Conservation (phyloP, 2,797 vertebrate genomes). For the Lepus townsendii region DNA sequence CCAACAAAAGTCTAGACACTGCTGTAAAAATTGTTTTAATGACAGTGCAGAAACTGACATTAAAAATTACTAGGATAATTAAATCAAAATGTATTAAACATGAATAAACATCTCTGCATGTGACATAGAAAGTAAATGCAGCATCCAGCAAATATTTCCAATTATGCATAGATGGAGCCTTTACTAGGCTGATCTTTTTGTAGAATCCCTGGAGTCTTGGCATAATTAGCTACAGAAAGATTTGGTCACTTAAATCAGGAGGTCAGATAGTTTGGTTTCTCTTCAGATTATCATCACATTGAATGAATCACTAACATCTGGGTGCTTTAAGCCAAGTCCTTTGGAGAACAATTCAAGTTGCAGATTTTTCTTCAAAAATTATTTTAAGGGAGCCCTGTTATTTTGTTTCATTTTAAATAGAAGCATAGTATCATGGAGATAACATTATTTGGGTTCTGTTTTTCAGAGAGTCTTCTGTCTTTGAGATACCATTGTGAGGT, state of each 20-base stretch:
- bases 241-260: conserved; percentile 1
- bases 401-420: conserved; percentile 63
- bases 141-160: neutral
- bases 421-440: conserved; percentile 57
- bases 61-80: conserved; percentile 69
- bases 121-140: conserved; percentile 27
- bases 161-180: conserved; percentile 6
- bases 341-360: conserved; percentile 70
- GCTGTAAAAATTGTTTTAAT: conserved; percentile 40
- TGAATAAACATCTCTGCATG: neutral
- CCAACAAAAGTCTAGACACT: conserved; percentile 62
- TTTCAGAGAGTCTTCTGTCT: conserved; percentile 9
- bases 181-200: conserved; percentile 44
- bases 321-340: conserved; percentile 50
- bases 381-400: conserved; percentile 50
- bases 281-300: neutral
- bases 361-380: conserved; percentile 67
- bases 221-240: conserved; percentile 55
- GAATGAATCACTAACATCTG: conserved; percentile 72
- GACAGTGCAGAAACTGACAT: conserved; percentile 44
- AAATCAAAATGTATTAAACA: conserved; percentile 57
- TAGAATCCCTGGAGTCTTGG: conserved; percentile 8
- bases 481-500: conserved; percentile 20
- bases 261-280: conserved; percentile 45
- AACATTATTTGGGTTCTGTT: neutral